Conservation (phyloP, 2,113 vertebrate genomes). For the Brachyhypopomus occidentalis region DNA sequence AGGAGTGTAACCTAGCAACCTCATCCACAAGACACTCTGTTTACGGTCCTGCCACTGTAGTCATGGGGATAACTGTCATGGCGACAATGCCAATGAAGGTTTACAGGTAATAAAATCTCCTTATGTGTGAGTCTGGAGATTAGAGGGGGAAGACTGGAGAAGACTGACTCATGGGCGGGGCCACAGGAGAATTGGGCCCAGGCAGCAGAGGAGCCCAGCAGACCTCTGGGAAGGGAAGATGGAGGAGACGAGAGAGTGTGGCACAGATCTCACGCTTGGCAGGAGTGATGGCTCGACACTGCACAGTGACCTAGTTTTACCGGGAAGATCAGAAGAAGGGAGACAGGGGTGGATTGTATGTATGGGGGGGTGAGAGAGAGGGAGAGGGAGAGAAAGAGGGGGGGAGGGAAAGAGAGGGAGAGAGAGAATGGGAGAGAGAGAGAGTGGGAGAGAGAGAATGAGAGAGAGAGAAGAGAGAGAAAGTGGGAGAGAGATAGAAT, state of each 20-base stretch:
- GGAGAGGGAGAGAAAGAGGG: not conserved
- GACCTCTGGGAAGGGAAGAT: conserved; percentile 50
- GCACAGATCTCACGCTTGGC: conserved; percentile 61
- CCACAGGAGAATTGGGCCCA: not conserved
- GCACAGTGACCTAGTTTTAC: conserved; percentile 77
- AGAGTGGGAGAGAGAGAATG: not conserved
- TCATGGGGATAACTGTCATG: conserved; percentile 15
- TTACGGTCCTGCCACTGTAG: not conserved
- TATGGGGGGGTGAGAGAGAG: not conserved
- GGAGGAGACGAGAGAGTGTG: conserved; percentile 35
- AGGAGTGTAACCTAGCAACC: not conserved
- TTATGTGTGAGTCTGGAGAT: not conserved
- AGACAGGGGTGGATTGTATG: conserved; percentile 17
- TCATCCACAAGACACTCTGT: not conserved
- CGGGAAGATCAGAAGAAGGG: conserved; percentile 46
- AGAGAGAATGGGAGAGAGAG: not conserved
- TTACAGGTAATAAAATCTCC: conserved; percentile 9
- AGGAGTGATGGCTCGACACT: conserved; percentile 63
- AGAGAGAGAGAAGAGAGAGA: not conserved
- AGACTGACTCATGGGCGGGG: not conserved
- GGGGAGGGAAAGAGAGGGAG: not conserved
- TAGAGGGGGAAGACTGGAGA: not conserved
- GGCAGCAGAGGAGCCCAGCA: conserved; percentile 18
- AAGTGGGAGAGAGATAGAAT: not conserved
- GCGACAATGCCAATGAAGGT: not conserved